phyloP scores from a whole-genome alignment of 1,140 invertebrate genomes.

The Glomeris maerens region DNA sequence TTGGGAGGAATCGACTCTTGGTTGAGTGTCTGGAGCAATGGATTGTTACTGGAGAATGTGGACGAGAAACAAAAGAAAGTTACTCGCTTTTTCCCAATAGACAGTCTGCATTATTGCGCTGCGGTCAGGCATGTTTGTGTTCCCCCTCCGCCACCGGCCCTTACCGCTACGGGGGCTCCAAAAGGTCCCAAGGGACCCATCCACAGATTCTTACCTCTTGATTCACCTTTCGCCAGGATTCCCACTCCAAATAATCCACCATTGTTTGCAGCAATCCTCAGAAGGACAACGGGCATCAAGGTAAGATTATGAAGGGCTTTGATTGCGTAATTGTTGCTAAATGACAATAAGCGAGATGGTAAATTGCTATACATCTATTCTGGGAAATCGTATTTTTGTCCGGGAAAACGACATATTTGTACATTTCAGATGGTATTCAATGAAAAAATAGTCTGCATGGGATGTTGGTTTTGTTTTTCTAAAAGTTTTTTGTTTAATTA shows the following conservation, averaged over 20 bases:
- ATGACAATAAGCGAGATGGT: no score
- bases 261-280: slow-evolving; percentile 88
- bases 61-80: slow-evolving; percentile 89
- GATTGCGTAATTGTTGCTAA: no score
- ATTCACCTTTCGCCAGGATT: slow-evolving; percentile 83
- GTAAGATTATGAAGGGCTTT: no score
- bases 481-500: no score
- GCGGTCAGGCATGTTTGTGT: slow-evolving; percentile 70
- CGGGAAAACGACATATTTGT: no score
- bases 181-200: slow-evolving; percentile 29
- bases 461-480: no score
- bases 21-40: slow-evolving; percentile 94
- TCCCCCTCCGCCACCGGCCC: slow-evolving; percentile 32
- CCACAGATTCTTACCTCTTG: slow-evolving; percentile 85
- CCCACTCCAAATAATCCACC: slow-evolving; percentile 79
- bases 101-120: slow-evolving; percentile 91
- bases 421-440: no score
- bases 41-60: slow-evolving; percentile 87
- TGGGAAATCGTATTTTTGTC: no score
- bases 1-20: slow-evolving; percentile 90
- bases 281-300: slow-evolving; percentile 93
- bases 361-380: no score
- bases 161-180: slow-evolving; percentile 31
- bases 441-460: no score
- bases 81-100: slow-evolving; percentile 93